Conservation (phyloP, 2,888 invertebrate genomes). For the Stegophylla sp. region DNA sequence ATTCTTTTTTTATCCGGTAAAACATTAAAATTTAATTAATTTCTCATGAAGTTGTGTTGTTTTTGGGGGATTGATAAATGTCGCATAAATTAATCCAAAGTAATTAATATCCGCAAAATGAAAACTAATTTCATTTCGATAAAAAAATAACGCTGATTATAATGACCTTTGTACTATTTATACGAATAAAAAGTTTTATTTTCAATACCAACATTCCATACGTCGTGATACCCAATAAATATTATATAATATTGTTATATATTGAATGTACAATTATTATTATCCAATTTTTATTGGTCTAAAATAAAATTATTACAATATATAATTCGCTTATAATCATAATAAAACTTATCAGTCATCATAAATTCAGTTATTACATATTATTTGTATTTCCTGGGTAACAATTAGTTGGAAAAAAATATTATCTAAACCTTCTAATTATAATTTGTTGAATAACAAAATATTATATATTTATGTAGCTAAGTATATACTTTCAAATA, state of each 20-base stretch:
- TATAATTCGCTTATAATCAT: too few species aligned
- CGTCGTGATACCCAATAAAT: too few species aligned
- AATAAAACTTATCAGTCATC: too few species aligned
- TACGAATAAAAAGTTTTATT: not conserved
- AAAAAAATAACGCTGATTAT: not conserved
- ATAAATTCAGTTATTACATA: too few species aligned
- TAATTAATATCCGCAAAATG: slow-evolving; percentile 7
- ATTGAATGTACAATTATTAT: too few species aligned
- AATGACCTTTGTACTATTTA: slow-evolving; percentile 31
- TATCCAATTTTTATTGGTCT: too few species aligned
- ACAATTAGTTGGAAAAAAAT: not conserved
- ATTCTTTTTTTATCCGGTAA: slow-evolving; percentile 20
- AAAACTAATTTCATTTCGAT: slow-evolving; percentile 1
- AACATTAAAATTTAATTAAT: slow-evolving; percentile 42
- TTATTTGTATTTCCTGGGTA: too few species aligned
- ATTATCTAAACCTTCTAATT: not conserved
- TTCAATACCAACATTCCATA: not conserved
- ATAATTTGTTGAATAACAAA: too few species aligned
- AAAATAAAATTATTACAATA: too few species aligned
- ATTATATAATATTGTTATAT: not conserved
- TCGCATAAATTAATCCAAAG: not conserved
- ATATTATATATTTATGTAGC: too few species aligned
- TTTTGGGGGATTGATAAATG: not conserved
- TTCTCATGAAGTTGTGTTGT: slow-evolving; percentile 21
- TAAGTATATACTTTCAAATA: not conserved